Evolutionary conservation across 1,140 invertebrate genomes (phyloP).

Genomic region (Leptinotarsa defecta): DNA sequence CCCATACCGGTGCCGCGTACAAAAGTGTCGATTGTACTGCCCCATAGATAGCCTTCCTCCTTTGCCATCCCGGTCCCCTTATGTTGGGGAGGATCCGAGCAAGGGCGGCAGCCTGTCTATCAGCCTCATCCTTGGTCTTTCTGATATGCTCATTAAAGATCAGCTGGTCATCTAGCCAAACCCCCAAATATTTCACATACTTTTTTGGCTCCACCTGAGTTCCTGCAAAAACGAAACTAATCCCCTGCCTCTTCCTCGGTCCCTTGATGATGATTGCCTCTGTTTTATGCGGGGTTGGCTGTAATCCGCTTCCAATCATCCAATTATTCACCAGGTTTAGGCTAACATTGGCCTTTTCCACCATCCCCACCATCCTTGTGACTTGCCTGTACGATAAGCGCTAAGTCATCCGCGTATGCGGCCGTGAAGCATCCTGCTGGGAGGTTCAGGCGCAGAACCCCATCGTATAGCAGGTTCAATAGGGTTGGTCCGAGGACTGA

Average conservation of each 20-base stretch:
- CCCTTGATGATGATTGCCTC: constrained; percentile 15
- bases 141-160: constrained; percentile 11
- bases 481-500: no score
- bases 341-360: no score
- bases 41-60: constrained; percentile 14
- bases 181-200: constrained; percentile 18
- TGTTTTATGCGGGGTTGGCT: no score
- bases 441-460: no score
- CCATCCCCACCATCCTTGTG: no score
- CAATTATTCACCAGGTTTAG: no score
- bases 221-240: constrained; percentile 4
- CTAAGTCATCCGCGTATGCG: no score
- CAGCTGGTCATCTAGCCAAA: constrained; percentile 11
- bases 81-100: constrained; percentile 33
- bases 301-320: no score
- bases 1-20: background rate
- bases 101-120: constrained; percentile 10
- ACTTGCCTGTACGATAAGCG: no score
- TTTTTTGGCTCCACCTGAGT: background rate
- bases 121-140: background rate
- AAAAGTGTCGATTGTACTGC: background rate
- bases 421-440: no score
- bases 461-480: no score
- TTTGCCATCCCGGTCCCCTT: constrained; percentile 30
- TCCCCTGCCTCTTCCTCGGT: background rate